These are phyloP conservation scores for Cyaniris semiargus DNA, from an alignment of 2,888 invertebrate species.

Conservation along the genomic window DNA sequence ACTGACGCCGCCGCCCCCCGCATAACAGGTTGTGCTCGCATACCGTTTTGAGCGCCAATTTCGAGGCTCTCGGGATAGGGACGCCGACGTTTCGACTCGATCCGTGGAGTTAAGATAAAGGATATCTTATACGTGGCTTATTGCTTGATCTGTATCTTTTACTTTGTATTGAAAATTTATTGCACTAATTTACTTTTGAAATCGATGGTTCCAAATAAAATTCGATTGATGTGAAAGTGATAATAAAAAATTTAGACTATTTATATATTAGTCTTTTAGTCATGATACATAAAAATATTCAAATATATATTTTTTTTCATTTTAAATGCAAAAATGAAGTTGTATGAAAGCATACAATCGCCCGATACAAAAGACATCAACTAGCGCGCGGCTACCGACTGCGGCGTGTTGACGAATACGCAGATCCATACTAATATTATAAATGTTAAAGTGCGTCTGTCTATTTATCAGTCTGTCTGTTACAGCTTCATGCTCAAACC, in stretches of 20 bases:
- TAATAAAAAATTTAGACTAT: neutral
- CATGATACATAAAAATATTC: too few relatives aligned
- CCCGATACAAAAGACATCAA: conserved; percentile 41
- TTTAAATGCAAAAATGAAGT: neutral
- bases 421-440: too few relatives aligned
- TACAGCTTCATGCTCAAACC: too few relatives aligned
- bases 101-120: conserved; percentile 61
- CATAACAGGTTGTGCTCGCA: conserved; percentile 73
- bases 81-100: conserved; percentile 61
- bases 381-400: conserved; percentile 13
- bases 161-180: conserved; percentile 29
- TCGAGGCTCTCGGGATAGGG: conserved; percentile 61
- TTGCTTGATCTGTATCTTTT: conserved; percentile 22
- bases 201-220: neutral
- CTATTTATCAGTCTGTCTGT: too few relatives aligned
- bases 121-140: conserved; percentile 35
- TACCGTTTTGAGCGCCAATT: conserved; percentile 73
- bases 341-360: neutral
- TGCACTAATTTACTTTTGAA: neutral
- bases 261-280: too few relatives aligned
- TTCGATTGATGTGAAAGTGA: neutral
- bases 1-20: conserved; percentile 54
- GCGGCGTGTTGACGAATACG: neutral
- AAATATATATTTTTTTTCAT: neutral
- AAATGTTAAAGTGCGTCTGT: too few relatives aligned